Evolutionary conservation across 2,888 invertebrate species (phyloP).

Genomic region (Netelia fuscicornis): DNA sequence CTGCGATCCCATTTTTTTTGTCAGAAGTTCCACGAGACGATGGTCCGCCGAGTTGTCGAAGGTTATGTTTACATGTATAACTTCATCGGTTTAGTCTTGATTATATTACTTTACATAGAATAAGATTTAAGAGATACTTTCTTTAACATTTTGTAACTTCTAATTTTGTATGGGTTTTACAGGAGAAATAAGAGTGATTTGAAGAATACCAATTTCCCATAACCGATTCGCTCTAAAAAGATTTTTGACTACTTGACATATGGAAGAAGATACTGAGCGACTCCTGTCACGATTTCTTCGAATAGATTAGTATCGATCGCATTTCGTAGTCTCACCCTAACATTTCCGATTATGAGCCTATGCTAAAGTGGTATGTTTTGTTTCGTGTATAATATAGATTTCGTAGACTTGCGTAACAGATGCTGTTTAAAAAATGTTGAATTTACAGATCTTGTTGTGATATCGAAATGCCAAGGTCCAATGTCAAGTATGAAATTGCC

Average conservation of each 20-base stretch:
- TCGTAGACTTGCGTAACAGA: not conserved
- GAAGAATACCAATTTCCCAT: not conserved
- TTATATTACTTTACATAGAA: not conserved
- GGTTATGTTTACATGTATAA: conserved; percentile 68
- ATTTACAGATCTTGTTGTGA: conserved; percentile 54
- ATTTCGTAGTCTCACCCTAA: conserved; percentile 8
- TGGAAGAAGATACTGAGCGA: conserved; percentile 35
- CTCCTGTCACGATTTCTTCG: not conserved
- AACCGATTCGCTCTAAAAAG: not conserved
- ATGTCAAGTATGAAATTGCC: conserved; percentile 83
- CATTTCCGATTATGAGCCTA: conserved; percentile 32
- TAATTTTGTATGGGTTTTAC: not conserved
- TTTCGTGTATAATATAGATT: not conserved
- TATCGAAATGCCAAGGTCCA: conserved; percentile 81
- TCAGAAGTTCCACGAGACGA: not conserved
- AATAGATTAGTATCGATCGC: conserved; percentile 15
- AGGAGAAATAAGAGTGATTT: not conserved
- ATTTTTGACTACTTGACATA: conserved; percentile 36
- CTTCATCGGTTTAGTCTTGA: not conserved
- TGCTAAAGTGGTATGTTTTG: conserved; percentile 42
- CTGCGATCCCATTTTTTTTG: not conserved
- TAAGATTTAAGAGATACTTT: too few species aligned
- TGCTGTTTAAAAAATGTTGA: not conserved
- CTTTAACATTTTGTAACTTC: too few species aligned
- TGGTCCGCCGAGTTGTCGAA: conserved; percentile 27